Conservation (phyloP, 1,140 invertebrate genomes). For the Nebria ingens region DNA sequence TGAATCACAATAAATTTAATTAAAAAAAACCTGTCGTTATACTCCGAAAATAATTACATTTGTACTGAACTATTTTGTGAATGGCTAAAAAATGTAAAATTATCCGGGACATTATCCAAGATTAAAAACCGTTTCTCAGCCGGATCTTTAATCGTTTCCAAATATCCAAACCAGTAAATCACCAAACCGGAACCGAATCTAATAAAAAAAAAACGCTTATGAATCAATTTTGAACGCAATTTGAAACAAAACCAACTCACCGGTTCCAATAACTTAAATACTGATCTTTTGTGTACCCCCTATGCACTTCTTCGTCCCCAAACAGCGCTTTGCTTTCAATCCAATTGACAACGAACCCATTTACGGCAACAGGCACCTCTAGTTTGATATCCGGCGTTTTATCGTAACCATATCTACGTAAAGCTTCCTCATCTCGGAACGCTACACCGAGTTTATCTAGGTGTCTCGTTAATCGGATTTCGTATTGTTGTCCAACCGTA, state of each 20-base stretch:
- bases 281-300: conserved; percentile 77
- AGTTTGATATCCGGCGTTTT: conserved; percentile 93
- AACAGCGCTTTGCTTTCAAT: conserved; percentile 94
- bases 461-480: conserved; percentile 51
- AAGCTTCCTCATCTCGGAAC: conserved; percentile 71
- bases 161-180: conserved; percentile 93
- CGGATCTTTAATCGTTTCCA: conserved; percentile 53
- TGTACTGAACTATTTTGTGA: background rate
- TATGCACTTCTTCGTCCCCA: conserved; percentile 73
- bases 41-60: background rate
- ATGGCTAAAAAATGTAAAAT: background rate
- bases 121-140: conserved; percentile 60
- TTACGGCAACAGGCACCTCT: conserved; percentile 77
- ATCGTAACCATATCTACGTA: conserved; percentile 76
- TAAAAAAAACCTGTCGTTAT: too few species aligned
- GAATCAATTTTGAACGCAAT: conserved; percentile 7
- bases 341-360: conserved; percentile 85
- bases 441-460: conserved; percentile 48
- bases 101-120: conserved; percentile 45
- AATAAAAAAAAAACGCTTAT: background rate
- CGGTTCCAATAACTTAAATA: conserved; percentile 86
- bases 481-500: conserved; percentile 66
- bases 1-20: too few species aligned
- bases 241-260: conserved; percentile 30
- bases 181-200: conserved; percentile 88